phyloP scores from a whole-genome alignment of 2,113 vertebrate species.

The Menidia beryllina region DNA sequence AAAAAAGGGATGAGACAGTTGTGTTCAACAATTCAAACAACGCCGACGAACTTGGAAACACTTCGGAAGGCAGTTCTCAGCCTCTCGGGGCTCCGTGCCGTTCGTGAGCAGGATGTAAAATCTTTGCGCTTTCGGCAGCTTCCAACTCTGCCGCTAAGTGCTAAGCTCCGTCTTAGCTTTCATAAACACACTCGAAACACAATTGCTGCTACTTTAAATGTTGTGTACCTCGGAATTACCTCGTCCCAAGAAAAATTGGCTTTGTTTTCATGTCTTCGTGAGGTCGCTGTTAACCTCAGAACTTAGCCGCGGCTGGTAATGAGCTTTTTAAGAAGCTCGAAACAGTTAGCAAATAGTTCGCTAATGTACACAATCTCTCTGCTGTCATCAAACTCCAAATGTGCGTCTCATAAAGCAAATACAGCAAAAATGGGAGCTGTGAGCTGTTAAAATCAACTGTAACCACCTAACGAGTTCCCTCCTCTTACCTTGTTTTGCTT shows the following conservation, averaged over 20 bases:
- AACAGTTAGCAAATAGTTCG: constrained; percentile 41
- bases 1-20: too few relatives aligned
- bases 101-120: constrained; percentile 30
- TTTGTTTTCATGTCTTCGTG: neutral
- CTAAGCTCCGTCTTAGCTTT: constrained; percentile 3
- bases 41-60: too few relatives aligned
- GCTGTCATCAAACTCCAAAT: neutral
- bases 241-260: neutral
- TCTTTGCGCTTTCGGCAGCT: constrained; percentile 2
- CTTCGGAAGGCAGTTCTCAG: neutral
- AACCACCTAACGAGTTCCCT: neutral
- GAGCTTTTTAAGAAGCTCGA: neutral
- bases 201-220: too few relatives aligned
- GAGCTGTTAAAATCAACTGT: neutral
- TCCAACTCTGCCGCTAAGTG: constrained; percentile 21
- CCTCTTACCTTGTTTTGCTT: constrained; percentile 72
- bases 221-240: neutral
- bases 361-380: constrained; percentile 1
- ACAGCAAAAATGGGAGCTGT: fast-evolving
- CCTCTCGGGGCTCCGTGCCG: constrained; percentile 42
- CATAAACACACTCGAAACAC: neutral
- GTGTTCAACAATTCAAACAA: too few relatives aligned
- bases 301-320: constrained; percentile 1
- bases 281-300: neutral
- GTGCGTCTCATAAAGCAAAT: neutral